phyloP scores from a whole-genome alignment of 2,113 vertebrate species.

The Hemichromis elongatus region DNA sequence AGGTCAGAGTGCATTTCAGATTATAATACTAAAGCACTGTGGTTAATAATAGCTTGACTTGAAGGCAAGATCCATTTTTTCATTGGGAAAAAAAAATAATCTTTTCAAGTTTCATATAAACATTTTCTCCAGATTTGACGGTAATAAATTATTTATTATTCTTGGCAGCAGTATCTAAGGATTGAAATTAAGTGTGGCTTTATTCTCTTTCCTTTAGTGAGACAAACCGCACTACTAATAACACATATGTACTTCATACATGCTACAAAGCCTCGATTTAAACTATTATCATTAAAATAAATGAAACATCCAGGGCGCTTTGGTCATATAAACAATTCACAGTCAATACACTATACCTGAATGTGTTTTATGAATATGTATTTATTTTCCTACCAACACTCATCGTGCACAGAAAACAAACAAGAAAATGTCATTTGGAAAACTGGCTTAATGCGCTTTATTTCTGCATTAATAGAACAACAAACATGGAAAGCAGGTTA shows the following conservation, averaged over 20 bases:
- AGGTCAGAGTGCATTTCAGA: not conserved
- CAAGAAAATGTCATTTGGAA: not conserved
- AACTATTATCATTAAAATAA: not conserved
- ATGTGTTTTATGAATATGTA: not conserved
- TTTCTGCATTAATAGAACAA: not conserved
- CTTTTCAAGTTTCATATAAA: slow-evolving; percentile 5
- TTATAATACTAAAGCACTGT: not conserved
- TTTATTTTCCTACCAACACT: not conserved
- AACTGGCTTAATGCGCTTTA: not conserved
- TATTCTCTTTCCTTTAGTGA: not conserved
- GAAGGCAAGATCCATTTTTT: not conserved
- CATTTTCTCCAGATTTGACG: not conserved
- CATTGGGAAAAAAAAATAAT: not conserved
- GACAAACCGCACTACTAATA: not conserved
- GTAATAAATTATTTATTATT: slow-evolving; percentile 27
- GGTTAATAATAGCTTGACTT: not conserved
- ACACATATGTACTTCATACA: not conserved
- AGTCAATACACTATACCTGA: not conserved
- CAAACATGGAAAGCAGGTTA: not conserved
- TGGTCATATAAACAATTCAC: not conserved
- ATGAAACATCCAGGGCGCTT: not conserved
- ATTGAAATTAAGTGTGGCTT: not conserved
- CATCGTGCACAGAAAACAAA: not conserved
- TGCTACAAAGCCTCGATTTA: not conserved
- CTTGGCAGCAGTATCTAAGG: not conserved